Conservation (phyloP, 2,113 vertebrate genomes). For the Solea solea region DNA sequence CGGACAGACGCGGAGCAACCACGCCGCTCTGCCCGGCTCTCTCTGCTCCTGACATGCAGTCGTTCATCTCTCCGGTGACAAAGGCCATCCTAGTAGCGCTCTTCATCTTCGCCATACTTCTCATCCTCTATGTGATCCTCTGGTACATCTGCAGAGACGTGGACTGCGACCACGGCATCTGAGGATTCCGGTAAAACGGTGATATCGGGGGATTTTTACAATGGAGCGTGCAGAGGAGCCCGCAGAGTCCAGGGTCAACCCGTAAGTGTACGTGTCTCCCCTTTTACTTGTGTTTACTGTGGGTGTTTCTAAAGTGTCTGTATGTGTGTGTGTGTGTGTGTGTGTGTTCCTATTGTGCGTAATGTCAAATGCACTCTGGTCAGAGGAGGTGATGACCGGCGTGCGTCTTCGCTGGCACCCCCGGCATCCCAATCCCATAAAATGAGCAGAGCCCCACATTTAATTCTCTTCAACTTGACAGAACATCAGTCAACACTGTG, state of each 20-base stretch:
- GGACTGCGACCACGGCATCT: conserved; percentile 97
- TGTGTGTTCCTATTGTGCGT: conserved; percentile 46
- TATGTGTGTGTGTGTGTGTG: conserved; percentile 2
- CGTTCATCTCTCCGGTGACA: conserved; percentile 94
- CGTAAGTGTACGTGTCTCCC: conserved; percentile 67
- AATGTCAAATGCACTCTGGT: conserved; percentile 58
- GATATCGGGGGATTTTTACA: conserved; percentile 41
- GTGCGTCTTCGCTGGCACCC: conserved; percentile 48
- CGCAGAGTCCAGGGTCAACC: conserved; percentile 73
- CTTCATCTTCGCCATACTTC: conserved; percentile 97
- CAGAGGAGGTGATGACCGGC: conserved; percentile 54
- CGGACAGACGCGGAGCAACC: conserved; percentile 68
- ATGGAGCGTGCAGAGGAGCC: conserved; percentile 60
- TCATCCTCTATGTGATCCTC: conserved; percentile 97
- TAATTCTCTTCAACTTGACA: conserved; percentile 29
- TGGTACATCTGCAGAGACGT: conserved; percentile 99
- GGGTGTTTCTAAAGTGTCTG: conserved; percentile 1
- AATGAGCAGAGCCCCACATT: conserved; percentile 14
- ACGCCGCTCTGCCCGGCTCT: conserved; percentile 76
- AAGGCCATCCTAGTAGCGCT: conserved; percentile 96
- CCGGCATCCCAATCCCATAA: conserved; percentile 17
- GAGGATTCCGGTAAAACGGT: conserved; percentile 73
- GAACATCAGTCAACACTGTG: neutral
- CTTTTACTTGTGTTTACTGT: conserved; percentile 20
- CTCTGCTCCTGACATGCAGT: conserved; percentile 91